Percentiles rank a stretch among this genome's conserved stretches.
Evolutionary conservation across 2,113 vertebrate species (phyloP).

Genomic region (Colinus virginianus): DNA sequence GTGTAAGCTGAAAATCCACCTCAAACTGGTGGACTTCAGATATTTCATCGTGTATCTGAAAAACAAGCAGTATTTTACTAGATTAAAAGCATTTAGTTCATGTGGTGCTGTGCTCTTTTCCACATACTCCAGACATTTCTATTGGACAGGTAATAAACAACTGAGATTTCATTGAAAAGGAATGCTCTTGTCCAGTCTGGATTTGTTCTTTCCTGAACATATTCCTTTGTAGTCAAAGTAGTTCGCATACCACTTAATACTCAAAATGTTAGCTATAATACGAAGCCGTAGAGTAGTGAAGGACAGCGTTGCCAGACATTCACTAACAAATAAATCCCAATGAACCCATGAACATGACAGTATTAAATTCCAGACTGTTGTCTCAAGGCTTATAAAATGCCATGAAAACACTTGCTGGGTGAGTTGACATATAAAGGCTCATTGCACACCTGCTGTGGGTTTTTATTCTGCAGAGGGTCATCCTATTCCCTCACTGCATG

Average conservation of each 20-base stretch:
- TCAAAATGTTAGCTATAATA: not conserved
- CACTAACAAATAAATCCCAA: conserved; percentile 65
- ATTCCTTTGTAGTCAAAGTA: not conserved
- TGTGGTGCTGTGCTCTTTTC: not conserved
- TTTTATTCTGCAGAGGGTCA: not conserved
- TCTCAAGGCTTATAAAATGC: not conserved
- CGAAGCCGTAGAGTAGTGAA: not conserved
- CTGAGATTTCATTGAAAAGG: not conserved
- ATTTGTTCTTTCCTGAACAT: not conserved
- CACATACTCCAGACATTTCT: not conserved
- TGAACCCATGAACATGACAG: conserved; percentile 44
- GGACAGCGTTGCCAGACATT: not conserved
- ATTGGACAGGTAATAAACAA: not conserved
- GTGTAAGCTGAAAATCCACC: not conserved
- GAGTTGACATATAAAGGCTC: conserved; percentile 52
- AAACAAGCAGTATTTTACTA: not conserved
- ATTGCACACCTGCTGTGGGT: conserved; percentile 34
- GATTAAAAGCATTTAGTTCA: not conserved
- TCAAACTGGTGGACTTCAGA: not conserved
- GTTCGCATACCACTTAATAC: not conserved
- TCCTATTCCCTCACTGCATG: conserved; percentile 26
- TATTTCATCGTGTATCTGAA: not conserved
- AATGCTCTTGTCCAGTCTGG: fast-evolving
- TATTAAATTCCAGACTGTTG: conserved; percentile 17
- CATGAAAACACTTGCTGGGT: not conserved